phyloP scores from a whole-genome alignment of 2,888 invertebrate genomes.

The Lagria hirta region DNA sequence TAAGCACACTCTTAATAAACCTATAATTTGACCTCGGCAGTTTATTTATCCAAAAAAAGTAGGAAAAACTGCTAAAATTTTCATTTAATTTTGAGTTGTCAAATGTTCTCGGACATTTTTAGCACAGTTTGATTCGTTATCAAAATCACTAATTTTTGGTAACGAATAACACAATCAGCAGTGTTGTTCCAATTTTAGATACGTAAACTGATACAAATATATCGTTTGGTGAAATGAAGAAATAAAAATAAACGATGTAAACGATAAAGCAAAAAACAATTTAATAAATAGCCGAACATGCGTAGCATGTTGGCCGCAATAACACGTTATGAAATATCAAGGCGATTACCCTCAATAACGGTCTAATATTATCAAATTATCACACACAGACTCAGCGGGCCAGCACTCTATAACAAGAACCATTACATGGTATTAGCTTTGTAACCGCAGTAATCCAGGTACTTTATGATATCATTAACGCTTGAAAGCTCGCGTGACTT shows the following conservation, averaged over 20 bases:
- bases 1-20: no score
- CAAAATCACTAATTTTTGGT: no score
- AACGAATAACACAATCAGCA: no score
- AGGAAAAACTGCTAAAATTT: no score
- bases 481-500: conserved; percentile 50
- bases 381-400: conserved; percentile 42
- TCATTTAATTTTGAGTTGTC: no score
- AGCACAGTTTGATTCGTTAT: no score
- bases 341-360: conserved; percentile 44
- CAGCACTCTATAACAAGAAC: conserved; percentile 47
- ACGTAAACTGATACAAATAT: no score
- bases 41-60: no score
- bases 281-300: conserved; percentile 30
- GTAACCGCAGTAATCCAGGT: conserved; percentile 51
- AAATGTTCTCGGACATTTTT: no score
- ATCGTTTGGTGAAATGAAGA: conserved; percentile 10
- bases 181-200: no score
- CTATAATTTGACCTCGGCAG: no score
- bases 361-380: conserved; percentile 48
- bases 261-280: conserved; percentile 27
- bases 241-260: conserved; percentile 15
- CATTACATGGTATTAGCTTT: conserved; percentile 51
- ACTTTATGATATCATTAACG: conserved; percentile 50
- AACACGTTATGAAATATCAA: conserved; percentile 41
- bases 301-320: conserved; percentile 37